phyloP scores from a whole-genome alignment of 53 echinoderm and acorn worm genomes.

The Paracentrotus lividus region DNA sequence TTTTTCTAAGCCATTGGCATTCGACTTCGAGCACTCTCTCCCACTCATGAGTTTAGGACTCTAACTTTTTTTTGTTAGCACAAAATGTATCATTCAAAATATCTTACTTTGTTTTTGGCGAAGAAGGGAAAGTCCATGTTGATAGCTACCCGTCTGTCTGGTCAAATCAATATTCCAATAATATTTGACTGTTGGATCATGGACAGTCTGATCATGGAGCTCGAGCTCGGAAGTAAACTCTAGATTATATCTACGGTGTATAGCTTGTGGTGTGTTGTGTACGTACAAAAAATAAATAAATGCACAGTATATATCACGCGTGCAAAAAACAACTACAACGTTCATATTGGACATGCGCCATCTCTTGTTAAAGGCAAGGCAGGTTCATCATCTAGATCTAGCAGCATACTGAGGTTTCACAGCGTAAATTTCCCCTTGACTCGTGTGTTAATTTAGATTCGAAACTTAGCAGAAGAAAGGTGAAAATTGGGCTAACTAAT shows the following conservation, averaged over 20 bases:
- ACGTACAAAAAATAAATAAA: neutral
- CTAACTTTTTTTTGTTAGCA: too few relatives aligned
- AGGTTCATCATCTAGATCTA: neutral
- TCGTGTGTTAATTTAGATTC: too few relatives aligned
- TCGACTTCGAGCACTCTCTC: too few relatives aligned
- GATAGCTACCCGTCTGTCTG: neutral
- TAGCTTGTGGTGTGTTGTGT: neutral
- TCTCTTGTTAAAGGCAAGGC: neutral
- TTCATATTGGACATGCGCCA: neutral
- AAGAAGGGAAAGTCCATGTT: slow-evolving; percentile 7
- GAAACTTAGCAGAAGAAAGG: too few relatives aligned
- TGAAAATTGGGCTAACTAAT: too few relatives aligned
- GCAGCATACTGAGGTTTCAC: too few relatives aligned
- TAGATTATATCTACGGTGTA: neutral
- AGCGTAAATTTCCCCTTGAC: too few relatives aligned
- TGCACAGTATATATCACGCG: neutral
- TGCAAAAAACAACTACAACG: neutral
- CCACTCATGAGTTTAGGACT: too few relatives aligned
- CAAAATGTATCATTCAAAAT: neutral
- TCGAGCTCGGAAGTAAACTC: neutral
- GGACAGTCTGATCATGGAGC: too few relatives aligned
- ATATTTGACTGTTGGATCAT: too few relatives aligned
- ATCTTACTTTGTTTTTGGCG: slow-evolving; percentile 15
- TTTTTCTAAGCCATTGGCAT: too few relatives aligned
- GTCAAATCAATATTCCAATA: too few relatives aligned